Conservation (phyloP, 2,113 vertebrate species). For the Sialia sialis region DNA sequence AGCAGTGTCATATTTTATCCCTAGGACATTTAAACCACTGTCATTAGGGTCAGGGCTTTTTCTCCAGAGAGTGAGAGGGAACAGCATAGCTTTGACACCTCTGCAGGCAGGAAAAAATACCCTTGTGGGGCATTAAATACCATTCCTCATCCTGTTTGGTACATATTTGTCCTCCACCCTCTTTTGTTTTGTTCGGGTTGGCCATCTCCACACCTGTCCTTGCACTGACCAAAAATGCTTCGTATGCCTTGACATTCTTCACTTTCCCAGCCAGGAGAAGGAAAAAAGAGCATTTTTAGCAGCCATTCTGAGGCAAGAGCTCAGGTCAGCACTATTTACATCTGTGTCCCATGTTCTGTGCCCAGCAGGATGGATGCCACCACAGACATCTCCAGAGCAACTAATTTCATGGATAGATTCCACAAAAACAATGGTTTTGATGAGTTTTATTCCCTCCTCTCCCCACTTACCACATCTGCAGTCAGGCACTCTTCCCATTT, state of each 20-base stretch:
- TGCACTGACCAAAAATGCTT: background rate
- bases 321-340: background rate
- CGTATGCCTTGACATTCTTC: background rate
- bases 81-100: background rate
- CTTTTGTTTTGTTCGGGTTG: background rate
- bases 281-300: background rate
- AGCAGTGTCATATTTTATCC: rapidly evolving
- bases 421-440: background rate
- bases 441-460: background rate
- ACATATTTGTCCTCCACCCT: background rate
- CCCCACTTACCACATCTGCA: no score
- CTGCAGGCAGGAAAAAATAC: background rate
- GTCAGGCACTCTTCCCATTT: background rate
- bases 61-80: background rate
- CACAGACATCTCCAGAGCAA: background rate
- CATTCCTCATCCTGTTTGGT: background rate
- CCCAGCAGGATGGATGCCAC: background rate
- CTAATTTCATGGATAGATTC: background rate
- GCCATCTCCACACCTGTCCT: background rate
- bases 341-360: rapidly evolving
- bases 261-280: no score
- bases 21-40: background rate
- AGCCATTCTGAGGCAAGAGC: background rate
- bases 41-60: background rate
- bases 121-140: background rate